phyloP scores from a whole-genome alignment of 1,140 invertebrate genomes.

The Acromyrmex echinatior region DNA sequence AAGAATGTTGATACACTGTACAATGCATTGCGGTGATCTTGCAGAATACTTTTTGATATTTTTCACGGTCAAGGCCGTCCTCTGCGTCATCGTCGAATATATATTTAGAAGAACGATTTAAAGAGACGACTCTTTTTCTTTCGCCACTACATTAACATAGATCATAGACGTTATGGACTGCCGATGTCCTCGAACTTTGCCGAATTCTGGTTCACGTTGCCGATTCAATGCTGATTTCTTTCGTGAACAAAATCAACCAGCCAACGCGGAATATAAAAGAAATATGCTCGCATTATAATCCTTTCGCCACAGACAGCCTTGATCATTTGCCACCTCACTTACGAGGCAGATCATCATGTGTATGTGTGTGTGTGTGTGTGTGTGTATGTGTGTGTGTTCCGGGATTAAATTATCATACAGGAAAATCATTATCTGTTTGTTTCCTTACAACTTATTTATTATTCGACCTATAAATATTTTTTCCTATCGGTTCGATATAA shows the following conservation, averaged over 20 bases:
- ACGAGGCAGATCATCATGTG: slow-evolving; percentile 3
- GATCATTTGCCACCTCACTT: slow-evolving; percentile 40
- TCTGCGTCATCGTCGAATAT: slow-evolving; percentile 76
- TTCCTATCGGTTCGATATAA: neutral
- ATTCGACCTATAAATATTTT: slow-evolving; percentile 10
- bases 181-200: slow-evolving; percentile 41
- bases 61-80: slow-evolving; percentile 82
- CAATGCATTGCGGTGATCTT: slow-evolving; percentile 42
- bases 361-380: no score
- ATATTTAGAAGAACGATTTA: slow-evolving; percentile 66
- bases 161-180: slow-evolving; percentile 9
- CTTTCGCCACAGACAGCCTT: slow-evolving; percentile 56
- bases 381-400: neutral
- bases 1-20: slow-evolving; percentile 39
- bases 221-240: slow-evolving; percentile 8
- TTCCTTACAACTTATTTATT: neutral
- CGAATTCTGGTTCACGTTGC: slow-evolving; percentile 5
- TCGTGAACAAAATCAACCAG: slow-evolving; percentile 15
- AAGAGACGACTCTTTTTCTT: slow-evolving; percentile 19
- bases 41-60: slow-evolving; percentile 81
- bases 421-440: slow-evolving; percentile 27
- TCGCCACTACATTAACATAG: slow-evolving; percentile 45
- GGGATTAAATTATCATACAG: slow-evolving; percentile 36
- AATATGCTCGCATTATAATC: slow-evolving; percentile 23
- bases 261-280: slow-evolving; percentile 35